phyloP scores from a whole-genome alignment of 2,888 invertebrate genomes.

The Pollenia griseotomentosa region DNA sequence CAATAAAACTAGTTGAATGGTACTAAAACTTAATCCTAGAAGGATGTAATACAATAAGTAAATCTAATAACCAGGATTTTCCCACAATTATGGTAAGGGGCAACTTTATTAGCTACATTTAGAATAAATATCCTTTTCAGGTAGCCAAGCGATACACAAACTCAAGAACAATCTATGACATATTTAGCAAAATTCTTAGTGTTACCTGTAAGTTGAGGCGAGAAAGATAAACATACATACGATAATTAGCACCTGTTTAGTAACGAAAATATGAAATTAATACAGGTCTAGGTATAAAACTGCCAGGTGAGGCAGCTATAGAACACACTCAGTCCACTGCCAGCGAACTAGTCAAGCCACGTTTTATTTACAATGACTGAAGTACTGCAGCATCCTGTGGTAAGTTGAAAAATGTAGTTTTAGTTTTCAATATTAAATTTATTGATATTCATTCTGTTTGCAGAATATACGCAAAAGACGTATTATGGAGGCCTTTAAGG shows the following conservation, averaged over 20 bases:
- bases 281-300: slow-evolving; percentile 37
- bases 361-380: slow-evolving; percentile 17
- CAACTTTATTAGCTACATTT: slow-evolving; percentile 3
- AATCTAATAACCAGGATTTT: slow-evolving; percentile 50
- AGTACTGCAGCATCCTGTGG: slow-evolving; percentile 37
- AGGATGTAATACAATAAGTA: slow-evolving; percentile 31
- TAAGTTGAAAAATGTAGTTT: slow-evolving; percentile 13
- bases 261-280: background rate
- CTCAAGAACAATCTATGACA: background rate
- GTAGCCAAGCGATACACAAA: background rate
- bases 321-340: slow-evolving; percentile 1
- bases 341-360: slow-evolving; percentile 6
- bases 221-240: background rate
- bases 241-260: slow-evolving; percentile 25
- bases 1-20: slow-evolving; percentile 18
- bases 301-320: background rate
- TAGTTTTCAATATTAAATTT: background rate
- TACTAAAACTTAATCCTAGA: slow-evolving; percentile 14
- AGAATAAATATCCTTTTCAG: slow-evolving; percentile 2
- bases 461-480: slow-evolving; percentile 57
- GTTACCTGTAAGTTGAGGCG: background rate
- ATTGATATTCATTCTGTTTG: background rate
- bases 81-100: slow-evolving; percentile 37
- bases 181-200: background rate
- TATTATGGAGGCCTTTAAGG: slow-evolving; percentile 45